A percentile compares a stretch with the other conserved stretches of the same genome.
phyloP scores from a whole-genome alignment of 2,888 invertebrate genomes.

The Agrochola lota region DNA sequence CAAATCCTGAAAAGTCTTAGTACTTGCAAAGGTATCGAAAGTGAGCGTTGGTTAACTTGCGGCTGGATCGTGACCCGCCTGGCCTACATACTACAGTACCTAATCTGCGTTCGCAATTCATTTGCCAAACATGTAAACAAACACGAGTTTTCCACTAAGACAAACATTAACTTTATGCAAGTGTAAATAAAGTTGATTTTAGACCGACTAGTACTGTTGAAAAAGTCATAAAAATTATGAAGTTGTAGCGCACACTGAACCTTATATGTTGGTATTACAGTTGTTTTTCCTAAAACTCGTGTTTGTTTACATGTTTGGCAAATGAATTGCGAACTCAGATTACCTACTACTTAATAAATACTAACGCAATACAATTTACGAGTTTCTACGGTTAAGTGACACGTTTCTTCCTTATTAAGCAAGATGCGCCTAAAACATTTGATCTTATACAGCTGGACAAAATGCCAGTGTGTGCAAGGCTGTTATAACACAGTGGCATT shows the following conservation, averaged over 20 bases:
- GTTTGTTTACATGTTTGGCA: too few species aligned
- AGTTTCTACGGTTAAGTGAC: slow-evolving; percentile 18
- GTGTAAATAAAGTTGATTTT: too few species aligned
- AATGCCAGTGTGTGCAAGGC: background rate
- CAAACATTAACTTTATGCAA: too few species aligned
- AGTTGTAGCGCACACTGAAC: too few species aligned
- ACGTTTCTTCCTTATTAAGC: slow-evolving; percentile 40
- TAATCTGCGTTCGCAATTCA: background rate
- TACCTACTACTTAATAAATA: slow-evolving; percentile 31
- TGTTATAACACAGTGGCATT: background rate
- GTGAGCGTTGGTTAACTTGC: slow-evolving; percentile 53
- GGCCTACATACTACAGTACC: slow-evolving; percentile 59
- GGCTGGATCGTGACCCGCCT: slow-evolving; percentile 61
- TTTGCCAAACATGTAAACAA: too few species aligned
- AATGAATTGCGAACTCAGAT: too few species aligned
- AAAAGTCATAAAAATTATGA: too few species aligned
- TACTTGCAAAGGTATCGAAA: slow-evolving; percentile 51
- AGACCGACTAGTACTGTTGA: too few species aligned
- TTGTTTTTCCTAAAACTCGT: too few species aligned
- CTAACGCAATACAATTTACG: slow-evolving; percentile 44
- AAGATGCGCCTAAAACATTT: slow-evolving; percentile 27
- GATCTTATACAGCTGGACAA: background rate
- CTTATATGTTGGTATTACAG: too few species aligned
- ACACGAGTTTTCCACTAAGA: too few species aligned
- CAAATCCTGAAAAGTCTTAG: slow-evolving; percentile 43